Base-by-base conservation (phyloP, 2,113 vertebrate genomes). In the Cololabis saira region DNA sequence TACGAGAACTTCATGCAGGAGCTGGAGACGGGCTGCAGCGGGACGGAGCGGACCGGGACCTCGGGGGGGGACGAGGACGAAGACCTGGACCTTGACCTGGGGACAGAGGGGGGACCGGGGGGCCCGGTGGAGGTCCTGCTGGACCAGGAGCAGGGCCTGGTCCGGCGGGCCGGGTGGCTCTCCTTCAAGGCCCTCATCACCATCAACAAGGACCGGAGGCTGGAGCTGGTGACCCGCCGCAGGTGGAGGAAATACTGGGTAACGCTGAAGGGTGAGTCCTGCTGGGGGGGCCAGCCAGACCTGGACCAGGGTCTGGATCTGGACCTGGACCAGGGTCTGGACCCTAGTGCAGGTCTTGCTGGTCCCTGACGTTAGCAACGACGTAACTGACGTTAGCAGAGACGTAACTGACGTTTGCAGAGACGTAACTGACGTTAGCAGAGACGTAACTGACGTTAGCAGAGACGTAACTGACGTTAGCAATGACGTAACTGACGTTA, bases 171-270 rank as follows among this genome's bases (percentile, higher is more conserved):
- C 0, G 97, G 97, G 0, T 96, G 95, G 95, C 94, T 98, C 56
- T 95, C 94, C 87, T 97, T 98, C 80, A 98, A 98, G 73, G 91
- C 95, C 15, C 90, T 98, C 1, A 85, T 98, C 80, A 94, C 93
- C 3, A 68, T 96, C 74, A 95, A 92, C 88, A 97, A 95, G 81
- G 96, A 98, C 67, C 92, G 93, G 78, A 98, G 95, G 71, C 91
- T 97, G 78, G 95, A 98, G 82, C 90, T 97, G 58, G 94, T 96
- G 53, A 81, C 94, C 8, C 91, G 96, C 4, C 92, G 95, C 57
- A 95, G 91, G 55, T 98, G 96, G 97, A 96, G 89, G 71, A 94
- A 94, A 17, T 97, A 95, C 84, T 98, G 96, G 96, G 94, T 97
- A 51, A 96, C 94, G 0, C 94, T 98, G 40, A 98, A 97, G 94